Evolutionary conservation across 2,888 invertebrate species (phyloP).

Genomic region (Yponomeuta sedellus): DNA sequence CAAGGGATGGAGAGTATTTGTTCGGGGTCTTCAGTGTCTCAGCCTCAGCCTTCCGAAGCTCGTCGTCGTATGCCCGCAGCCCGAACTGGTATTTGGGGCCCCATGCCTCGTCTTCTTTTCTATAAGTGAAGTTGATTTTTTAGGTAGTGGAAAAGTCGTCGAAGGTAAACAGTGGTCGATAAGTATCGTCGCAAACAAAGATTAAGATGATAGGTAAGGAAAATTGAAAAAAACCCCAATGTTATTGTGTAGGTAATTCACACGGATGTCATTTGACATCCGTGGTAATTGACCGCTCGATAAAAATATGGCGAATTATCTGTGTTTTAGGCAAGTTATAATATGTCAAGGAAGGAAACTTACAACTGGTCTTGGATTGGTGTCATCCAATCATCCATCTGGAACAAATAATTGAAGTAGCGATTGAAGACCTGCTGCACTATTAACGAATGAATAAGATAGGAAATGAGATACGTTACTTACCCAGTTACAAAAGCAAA

Average conservation of each 20-base stretch:
- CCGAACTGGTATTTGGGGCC: neutral
- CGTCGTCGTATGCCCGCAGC: slow-evolving; percentile 26
- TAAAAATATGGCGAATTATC: too few relatives aligned
- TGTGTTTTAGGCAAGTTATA: too few relatives aligned
- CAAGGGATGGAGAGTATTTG: neutral
- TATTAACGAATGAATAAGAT: neutral
- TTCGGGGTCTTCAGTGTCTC: neutral
- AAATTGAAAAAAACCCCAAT: too few relatives aligned
- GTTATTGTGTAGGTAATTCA: too few relatives aligned
- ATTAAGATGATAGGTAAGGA: too few relatives aligned
- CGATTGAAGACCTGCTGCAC: neutral
- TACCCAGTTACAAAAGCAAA: slow-evolving; percentile 36
- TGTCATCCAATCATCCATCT: slow-evolving; percentile 56
- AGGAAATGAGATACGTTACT: slow-evolving; percentile 15
- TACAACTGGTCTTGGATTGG: slow-evolving; percentile 53
- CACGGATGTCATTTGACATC: too few relatives aligned
- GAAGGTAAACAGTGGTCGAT: too few relatives aligned
- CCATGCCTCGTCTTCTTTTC: neutral
- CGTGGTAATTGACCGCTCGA: too few relatives aligned
- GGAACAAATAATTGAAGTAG: slow-evolving; percentile 15
- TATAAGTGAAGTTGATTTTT: neutral
- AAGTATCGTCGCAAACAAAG: too few relatives aligned
- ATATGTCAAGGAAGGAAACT: slow-evolving; percentile 28
- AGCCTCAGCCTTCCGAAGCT: slow-evolving; percentile 22
- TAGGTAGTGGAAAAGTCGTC: neutral